Conservation (phyloP, 1,140 invertebrate species). For the Gonatopus flavifemur region DNA sequence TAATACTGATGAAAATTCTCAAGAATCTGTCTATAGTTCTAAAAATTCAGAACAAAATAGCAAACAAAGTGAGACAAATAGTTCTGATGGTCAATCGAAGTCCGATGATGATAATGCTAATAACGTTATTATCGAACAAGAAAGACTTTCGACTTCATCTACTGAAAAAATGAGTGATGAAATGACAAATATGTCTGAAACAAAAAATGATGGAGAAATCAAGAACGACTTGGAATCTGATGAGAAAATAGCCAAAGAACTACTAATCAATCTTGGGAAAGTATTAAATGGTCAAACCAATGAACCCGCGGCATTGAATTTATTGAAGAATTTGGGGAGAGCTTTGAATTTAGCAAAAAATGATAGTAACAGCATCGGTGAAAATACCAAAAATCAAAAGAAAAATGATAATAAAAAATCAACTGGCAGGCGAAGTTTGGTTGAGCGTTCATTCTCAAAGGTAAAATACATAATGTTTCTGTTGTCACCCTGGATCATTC, state of each 20-base stretch:
- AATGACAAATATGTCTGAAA: neutral
- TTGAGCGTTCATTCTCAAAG: slow-evolving; percentile 21
- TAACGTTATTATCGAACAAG: neutral
- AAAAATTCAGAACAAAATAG: slow-evolving; percentile 15
- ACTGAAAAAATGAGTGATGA: neutral
- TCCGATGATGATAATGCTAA: neutral
- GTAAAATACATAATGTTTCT: too few species aligned
- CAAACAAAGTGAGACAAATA: slow-evolving; percentile 12
- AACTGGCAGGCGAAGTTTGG: slow-evolving; percentile 20
- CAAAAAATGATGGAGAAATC: slow-evolving; percentile 1
- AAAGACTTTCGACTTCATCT: neutral
- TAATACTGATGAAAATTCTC: slow-evolving; percentile 16
- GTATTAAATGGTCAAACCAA: slow-evolving; percentile 30
- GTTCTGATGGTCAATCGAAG: neutral
- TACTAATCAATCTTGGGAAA: slow-evolving; percentile 35
- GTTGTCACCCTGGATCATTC: too few species aligned
- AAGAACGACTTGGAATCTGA: slow-evolving; percentile 4
- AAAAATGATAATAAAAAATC: slow-evolving; percentile 12
- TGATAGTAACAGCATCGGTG: slow-evolving; percentile 2
- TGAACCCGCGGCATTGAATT: slow-evolving; percentile 19
- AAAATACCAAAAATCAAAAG: slow-evolving; percentile 2
- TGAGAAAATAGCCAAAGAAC: slow-evolving; percentile 28
- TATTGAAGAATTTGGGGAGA: slow-evolving; percentile 34
- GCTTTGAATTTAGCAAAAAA: slow-evolving; percentile 31
- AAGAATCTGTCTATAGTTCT: slow-evolving; percentile 5